Base-by-base conservation (phyloP, 2,888 invertebrate species). In the Rhopalosiphum nymphaeae region DNA sequence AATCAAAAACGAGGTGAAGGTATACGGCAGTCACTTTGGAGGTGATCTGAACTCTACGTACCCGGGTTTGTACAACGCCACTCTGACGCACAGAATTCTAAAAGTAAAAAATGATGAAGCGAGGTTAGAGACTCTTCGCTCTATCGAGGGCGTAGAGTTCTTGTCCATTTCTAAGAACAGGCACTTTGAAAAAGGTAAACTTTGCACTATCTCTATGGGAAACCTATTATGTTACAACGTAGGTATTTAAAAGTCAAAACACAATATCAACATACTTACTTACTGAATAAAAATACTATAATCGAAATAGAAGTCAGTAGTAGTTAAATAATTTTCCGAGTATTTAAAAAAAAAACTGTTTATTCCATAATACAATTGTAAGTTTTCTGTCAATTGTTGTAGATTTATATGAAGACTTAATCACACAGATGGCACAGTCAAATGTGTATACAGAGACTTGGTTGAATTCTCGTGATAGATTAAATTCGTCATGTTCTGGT, bases 401-500 rank as follows among this genome's bases (percentile, higher is more conserved):
- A 96, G 99, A 98, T 95, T 96, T 99, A 53, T 99, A 99, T 96
- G 97, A 97, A 94, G 98, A 98, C 92, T 96, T 98, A 95, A 97
- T 99, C 3, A 98, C 98, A 0, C 97, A 97, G 4, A 96, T 96
- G n/a, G 95, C 98, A 92, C 96, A 97, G 95, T 96, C 97, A 0
- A 97, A 97, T 95, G 96, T 99, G 21, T 96, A 97, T n/a, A 98
- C 98, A 4, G 98, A 99, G 96, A 97, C 98, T 0, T 99, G 99
- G 99, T 97, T 97, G 29, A 98, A 98, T 95, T 98, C 98, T 5
- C 96, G 97, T 0, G 98, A 98, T 0, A 97, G 97, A 94, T 95
- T 99, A 94, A 97, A 97, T 44, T 98, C 98, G 0, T 97, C 97
- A 95, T 99, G 99, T 96, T 96, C 96, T 78, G 96, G 96, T 94